Base-by-base conservation (phyloP, 2,113 vertebrate species). In the Panthera uncia region DNA sequence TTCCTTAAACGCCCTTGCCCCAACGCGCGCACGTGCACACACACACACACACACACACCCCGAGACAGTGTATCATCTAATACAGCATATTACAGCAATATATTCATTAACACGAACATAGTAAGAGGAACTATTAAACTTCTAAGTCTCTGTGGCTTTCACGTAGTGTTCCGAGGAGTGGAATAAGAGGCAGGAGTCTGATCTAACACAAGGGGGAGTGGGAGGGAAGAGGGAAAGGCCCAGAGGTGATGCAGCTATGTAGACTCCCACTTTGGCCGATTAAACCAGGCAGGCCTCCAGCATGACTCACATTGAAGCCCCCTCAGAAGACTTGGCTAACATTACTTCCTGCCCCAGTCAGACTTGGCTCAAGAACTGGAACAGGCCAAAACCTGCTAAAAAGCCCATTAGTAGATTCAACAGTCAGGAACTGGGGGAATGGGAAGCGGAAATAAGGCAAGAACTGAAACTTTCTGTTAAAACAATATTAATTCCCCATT, bases 381-480 rank as follows among this genome's bases (percentile, higher is more conserved):
- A 91, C 61, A 81, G 52, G 89, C 91, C 91, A 86, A 61, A 79
- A 68, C 96, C 66, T 97, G 93, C 91, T 95, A 21, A 95, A 33
- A n/a, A 96, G 48, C 31, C 81, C 89, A 63, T 93, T 78, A 94
- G 73, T 9, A 55, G 73, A 79, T 38, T 82, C 78, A 85, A 66
- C 27, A 33, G 13, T 63, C 55, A 80, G 55, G 61, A 97, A 66
- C n/a, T 61, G 36, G n/a, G 79, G 61, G 78, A 57, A 85, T n/a
- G 73, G n/a, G 61, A 50, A 94, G 33, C 81, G 84, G 97, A 97
- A 98, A 94, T 73, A 94, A 95, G 38, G 45, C 81, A 93, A 86
- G 84, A 95, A 71, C 61, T 48, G 8, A 97, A 98, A 91, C 63
- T 33, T 66, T 85, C 90, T 87, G 82, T 89, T 95, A 93, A 95